Base-by-base conservation (phyloP, 2,888 invertebrate species). In the Ashinkailepas kermadecensis region DNA sequence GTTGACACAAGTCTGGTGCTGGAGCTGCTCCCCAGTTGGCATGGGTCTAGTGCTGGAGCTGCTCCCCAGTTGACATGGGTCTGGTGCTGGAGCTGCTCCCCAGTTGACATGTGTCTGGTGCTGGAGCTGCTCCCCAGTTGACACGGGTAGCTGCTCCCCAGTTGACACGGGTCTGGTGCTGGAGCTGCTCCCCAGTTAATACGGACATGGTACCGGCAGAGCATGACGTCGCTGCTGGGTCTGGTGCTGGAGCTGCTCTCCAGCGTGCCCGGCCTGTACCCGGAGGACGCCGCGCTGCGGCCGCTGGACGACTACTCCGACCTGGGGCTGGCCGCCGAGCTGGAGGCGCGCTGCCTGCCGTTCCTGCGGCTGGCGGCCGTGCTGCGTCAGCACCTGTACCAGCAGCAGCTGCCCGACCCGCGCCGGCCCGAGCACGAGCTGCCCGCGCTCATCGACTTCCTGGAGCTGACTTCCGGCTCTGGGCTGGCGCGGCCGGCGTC, bases 361-460 rank as follows among this genome's bases (percentile, higher is more conserved):
- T 96, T 94, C 88, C 88, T 97, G 84, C 91, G 96, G 79, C 90
- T 96, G 81, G 93, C 95, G 6, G 91, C 95, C 0, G 88, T 97
- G 12, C 89, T 97, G 81, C 91, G 93, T 81, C 92, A 93, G 87
- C 95, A 97, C 89, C 89, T 90, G 82, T 89, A 89, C 84, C 86
- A 87, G 83, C 91, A 92, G 80, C 89, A 95, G 87, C 87, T 87
- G 39, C 83, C 83, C 21, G 83, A 84, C 81, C 83, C 83, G n/a
- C 59, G 2, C 90, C 91, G 78, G 13, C 39, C 70, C 1, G 84
- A 84, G n/a, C 90, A 91, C 83, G 95, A 95, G 89, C 95, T 94
- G 88, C 91, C 92, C 23, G 90, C 92, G 65, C 90, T 95, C 80
- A 92, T 93, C 18, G 92, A 92, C 87, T 95, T 93, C 88, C 89